phyloP scores from a whole-genome alignment of 1,140 invertebrate species.

The Magallana ariakensis region DNA sequence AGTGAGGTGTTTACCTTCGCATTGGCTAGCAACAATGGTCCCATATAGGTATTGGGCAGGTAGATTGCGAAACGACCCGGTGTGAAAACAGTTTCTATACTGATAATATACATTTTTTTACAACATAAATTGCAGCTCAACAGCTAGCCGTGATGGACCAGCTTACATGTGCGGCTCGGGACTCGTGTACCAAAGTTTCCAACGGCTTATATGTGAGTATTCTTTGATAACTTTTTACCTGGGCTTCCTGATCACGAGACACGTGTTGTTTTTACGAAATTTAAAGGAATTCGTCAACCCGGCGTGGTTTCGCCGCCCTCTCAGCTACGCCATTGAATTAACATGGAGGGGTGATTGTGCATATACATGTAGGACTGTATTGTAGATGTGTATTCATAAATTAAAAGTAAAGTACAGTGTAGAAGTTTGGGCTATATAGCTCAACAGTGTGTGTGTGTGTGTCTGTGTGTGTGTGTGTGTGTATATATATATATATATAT shows the following conservation, averaged over 20 bases:
- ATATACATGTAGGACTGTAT: too few relatives aligned
- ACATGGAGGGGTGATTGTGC: too few relatives aligned
- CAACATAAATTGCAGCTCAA: not conserved
- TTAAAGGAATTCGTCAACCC: not conserved
- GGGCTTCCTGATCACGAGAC: too few relatives aligned
- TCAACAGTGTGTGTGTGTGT: too few relatives aligned
- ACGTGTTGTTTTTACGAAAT: not conserved
- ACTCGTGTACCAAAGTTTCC: not conserved
- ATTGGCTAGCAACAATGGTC: constrained; percentile 17
- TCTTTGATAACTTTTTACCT: not conserved
- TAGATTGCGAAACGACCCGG: not conserved
- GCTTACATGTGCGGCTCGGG: not conserved
- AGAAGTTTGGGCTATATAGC: too few relatives aligned
- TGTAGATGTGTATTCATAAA: too few relatives aligned
- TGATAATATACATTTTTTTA: not conserved
- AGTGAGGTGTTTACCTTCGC: not conserved
- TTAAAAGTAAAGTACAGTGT: too few relatives aligned
- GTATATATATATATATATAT: too few relatives aligned
- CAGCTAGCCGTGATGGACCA: not conserved
- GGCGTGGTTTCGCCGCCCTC: too few relatives aligned
- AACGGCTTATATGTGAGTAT: not conserved
- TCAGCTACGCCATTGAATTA: too few relatives aligned
- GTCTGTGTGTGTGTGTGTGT: too few relatives aligned
- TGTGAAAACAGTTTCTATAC: not conserved
- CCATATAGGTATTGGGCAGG: not conserved